Evolutionary conservation across 2,797 vertebrate species (phyloP), one percentile per base, ranked within the genome.

Genomic region (Amphiprion clarkii): DNA sequence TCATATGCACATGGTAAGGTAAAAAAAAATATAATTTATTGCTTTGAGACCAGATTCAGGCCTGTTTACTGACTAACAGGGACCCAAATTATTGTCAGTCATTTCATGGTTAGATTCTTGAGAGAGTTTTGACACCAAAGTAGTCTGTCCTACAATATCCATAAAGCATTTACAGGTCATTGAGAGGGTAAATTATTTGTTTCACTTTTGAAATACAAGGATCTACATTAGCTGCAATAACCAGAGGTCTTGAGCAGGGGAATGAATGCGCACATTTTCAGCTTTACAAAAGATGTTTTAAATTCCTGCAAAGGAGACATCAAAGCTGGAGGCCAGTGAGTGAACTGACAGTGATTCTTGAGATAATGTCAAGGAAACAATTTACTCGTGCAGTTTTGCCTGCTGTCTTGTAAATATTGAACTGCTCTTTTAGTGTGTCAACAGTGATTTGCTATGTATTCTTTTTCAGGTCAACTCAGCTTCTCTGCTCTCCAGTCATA

Each of bases 311-410:
- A 60, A 23, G 17, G 16, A 60, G 66, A 74, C 36, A 56, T 51
- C 40, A 62, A 68, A 60, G 56, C 23, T 31, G 17, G 10, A 62
- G 5, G 19, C 33, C 57, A 72, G 67, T 40, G 72, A 69, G 40
- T 74, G 51, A 68, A 65, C 12, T 52, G 60, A 65, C 7, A 44
- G 61, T 51, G 59, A 85, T 79, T 62, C 2, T 46, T 36, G 11
- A 77, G 63, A 81, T 71, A 49, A 63, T 76, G 59, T 69, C 74
- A 62, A 67, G 42, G 58, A 46, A 66, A 81, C 0, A 7, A 46
- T 77, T 78, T 56, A 33, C 3, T 65, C 44, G 31, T 21, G 31
- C 57, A 71, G 33, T 51, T 75, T 52, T 14, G 67, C 55, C 62
- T 46, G 40, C 25, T 60, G 54, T 60, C 44, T 62, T 54, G 5